Evolutionary conservation across 2,113 vertebrate species (phyloP).

Genomic region (Sterna hirundo): DNA sequence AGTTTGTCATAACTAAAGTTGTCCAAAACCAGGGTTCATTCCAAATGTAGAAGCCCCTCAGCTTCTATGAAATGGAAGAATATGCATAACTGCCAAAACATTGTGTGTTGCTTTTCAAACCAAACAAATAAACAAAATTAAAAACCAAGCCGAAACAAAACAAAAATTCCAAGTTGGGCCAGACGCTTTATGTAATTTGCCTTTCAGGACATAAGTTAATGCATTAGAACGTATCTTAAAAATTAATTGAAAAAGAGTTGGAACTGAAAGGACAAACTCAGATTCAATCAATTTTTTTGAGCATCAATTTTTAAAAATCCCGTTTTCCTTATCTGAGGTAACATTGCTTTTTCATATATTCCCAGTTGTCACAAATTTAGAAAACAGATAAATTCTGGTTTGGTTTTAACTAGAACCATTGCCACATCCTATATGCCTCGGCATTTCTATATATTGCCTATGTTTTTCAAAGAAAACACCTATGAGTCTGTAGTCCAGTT

Average conservation of each 20-base stretch:
- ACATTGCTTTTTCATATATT: not conserved
- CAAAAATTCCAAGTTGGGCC: rapidly evolving
- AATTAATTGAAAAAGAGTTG: not conserved
- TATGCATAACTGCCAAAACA: not conserved
- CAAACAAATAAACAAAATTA: not conserved
- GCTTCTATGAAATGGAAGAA: not conserved
- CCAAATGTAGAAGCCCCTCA: not conserved
- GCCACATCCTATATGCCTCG: not conserved
- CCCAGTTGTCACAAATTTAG: not conserved
- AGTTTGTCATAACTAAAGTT: not conserved
- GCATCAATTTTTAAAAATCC: not conserved
- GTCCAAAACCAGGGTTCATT: not conserved
- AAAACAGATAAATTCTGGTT: not conserved
- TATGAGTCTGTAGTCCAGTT: not conserved
- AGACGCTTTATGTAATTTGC: not conserved
- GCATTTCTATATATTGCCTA: not conserved
- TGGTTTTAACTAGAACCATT: not conserved
- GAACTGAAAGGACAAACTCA: not conserved
- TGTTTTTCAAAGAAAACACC: not conserved
- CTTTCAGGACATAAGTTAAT: not conserved
- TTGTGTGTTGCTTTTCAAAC: not conserved
- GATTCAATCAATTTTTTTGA: not conserved
- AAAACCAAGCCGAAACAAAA: rapidly evolving
- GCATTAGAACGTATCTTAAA: not conserved
- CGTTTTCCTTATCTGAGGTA: not conserved